Percentiles rank a stretch among this genome's conserved stretches.
These are phyloP conservation scores for Muscidifurax raptorellus DNA, from an alignment of 1,140 invertebrate species.

Conservation along the genomic window DNA sequence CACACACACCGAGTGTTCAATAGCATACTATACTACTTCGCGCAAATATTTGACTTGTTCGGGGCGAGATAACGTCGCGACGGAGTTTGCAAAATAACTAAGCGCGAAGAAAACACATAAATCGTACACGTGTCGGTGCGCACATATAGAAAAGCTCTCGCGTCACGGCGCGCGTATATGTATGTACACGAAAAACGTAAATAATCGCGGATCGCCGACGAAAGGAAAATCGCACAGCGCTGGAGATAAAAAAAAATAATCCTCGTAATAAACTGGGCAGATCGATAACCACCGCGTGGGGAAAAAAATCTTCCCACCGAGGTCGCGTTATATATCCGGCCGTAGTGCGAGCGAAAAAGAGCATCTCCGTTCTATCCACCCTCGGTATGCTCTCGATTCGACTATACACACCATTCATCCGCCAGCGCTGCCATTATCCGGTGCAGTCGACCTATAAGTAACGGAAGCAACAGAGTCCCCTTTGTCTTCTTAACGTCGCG, in stretches of 20 bases:
- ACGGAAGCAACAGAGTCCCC: conserved; percentile 31
- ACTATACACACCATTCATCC: conserved; percentile 9
- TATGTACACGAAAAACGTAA: too few relatives aligned
- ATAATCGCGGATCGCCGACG: not conserved
- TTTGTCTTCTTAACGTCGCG: conserved; percentile 35
- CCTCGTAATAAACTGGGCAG: not conserved
- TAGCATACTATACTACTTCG: too few relatives aligned
- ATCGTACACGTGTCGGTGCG: too few relatives aligned
- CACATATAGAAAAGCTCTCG: too few relatives aligned
- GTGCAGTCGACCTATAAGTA: conserved; percentile 4
- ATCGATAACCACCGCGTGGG: not conserved
- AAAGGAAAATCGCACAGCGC: not conserved
- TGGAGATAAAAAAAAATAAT: not conserved
- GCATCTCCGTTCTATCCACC: conserved; percentile 23
- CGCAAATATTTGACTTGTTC: too few relatives aligned
- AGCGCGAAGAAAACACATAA: too few relatives aligned
- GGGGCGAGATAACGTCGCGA: too few relatives aligned
- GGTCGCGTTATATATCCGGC: not conserved
- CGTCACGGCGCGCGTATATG: too few relatives aligned
- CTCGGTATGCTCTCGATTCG: conserved; percentile 6
- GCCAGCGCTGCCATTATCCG: not conserved
- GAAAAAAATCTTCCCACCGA: not conserved
- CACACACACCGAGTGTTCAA: too few relatives aligned
- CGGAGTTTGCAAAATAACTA: too few relatives aligned
- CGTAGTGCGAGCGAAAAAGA: not conserved